Evolutionary conservation across 1,140 invertebrate genomes (phyloP), one percentile per base, ranked within the genome.

Genomic region (Zaprionus taronus): DNA sequence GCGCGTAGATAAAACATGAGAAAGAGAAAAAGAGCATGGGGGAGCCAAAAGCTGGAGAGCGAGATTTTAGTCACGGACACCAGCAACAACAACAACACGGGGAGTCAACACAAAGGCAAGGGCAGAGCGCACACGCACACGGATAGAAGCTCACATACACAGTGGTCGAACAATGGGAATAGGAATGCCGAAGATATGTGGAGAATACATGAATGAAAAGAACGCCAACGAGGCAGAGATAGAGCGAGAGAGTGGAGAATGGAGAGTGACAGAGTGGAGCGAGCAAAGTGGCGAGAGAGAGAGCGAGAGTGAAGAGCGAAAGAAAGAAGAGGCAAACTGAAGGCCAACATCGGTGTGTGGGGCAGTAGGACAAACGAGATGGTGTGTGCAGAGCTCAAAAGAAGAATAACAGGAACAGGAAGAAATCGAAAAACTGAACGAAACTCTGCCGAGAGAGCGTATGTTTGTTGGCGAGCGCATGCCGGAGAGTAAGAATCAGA

Each of bases 371-470:
- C 84, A 87, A 83, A 61, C 57, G 47, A 47, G 62, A 38, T 63
- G 56, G 58, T 74, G 51, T 68, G 61, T 61, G 26, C 41, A 28
- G 58, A 51, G 47, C 47, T 51, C 20, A 51, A 36, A 44, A 41
- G 56, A 60, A 68, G 58, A 76, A 77, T 49, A 89, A 77, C 84
- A 89, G 84, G 84, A 89, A 84, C 85, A 89, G 84, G 85, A 89
- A 89, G 79, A 89, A 83, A 78, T 47, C 70, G 67, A 66, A 77
- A 90, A 90, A 89, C 85, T 89, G 90, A 64, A 89, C 85, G 84
- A 90, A 90, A 80, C 75, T 63, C 60, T 65, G 51, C 34, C 24
- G 44, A 51, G 62, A 49, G 68, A 36, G 44, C 31, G 73, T 69
- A 41, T 58, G 67, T 47, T 34, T 44, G 68, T 69, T 53, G 51